phyloP scores from a whole-genome alignment of 1,140 invertebrate genomes.

The Rhysida immarginata region DNA sequence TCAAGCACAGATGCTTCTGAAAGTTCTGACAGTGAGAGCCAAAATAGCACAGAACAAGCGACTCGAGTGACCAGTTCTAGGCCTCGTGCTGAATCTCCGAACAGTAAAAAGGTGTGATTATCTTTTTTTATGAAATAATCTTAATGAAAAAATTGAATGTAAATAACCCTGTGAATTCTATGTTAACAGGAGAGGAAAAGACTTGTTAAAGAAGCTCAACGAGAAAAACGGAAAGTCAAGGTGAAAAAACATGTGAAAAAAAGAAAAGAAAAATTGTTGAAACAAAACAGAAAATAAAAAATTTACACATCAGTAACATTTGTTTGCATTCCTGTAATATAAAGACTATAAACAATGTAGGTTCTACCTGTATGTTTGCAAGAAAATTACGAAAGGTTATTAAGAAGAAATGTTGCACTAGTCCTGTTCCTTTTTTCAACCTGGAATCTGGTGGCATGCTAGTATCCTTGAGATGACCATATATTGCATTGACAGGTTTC shows the following conservation, averaged over 20 bases:
- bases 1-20: conserved; percentile 18
- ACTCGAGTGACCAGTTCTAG: conserved; percentile 38
- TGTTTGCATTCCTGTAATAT: too few species aligned
- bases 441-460: too few species aligned
- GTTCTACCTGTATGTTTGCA: too few species aligned
- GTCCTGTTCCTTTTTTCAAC: too few species aligned
- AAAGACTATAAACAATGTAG: too few species aligned
- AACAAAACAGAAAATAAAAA: conserved; percentile 17
- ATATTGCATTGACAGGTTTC: too few species aligned
- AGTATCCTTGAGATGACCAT: too few species aligned
- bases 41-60: conserved; percentile 32
- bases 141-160: neutral
- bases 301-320: too few species aligned
- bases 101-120: conserved; percentile 54
- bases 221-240: conserved; percentile 82
- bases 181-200: conserved; percentile 52
- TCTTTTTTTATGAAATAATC: neutral
- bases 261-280: conserved; percentile 47
- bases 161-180: conserved; percentile 18
- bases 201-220: conserved; percentile 65
- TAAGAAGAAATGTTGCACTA: too few species aligned
- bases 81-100: conserved; percentile 69
- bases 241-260: conserved; percentile 95
- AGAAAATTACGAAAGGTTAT: too few species aligned
- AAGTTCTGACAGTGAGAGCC: conserved; percentile 21